Evolutionary conservation across 64 coral and sea anemone genomes (phyloP).

Genomic region (Montipora sp.): DNA sequence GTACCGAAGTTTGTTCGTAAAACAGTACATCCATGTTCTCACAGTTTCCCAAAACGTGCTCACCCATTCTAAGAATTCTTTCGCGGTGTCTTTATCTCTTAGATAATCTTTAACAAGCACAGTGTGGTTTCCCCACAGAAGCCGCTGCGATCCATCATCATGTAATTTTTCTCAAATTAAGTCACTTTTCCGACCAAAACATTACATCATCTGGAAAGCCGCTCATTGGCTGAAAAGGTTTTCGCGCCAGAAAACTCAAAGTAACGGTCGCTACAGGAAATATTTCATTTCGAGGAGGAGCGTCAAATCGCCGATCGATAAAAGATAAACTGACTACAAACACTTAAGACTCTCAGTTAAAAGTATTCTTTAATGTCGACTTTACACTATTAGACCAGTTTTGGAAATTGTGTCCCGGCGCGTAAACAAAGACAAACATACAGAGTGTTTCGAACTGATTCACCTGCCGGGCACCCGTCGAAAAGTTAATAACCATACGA

Average conservation of each 20-base stretch:
- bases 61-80: slow-evolving; percentile 89
- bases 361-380: not conserved
- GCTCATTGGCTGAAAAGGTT: slow-evolving; percentile 54
- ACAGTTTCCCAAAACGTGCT: slow-evolving; percentile 63
- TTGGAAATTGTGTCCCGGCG: not conserved
- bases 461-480: slow-evolving; percentile 24
- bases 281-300: not conserved
- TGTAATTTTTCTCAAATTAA: slow-evolving; percentile 83
- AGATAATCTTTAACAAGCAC: slow-evolving; percentile 59
- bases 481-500: slow-evolving; percentile 10
- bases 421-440: slow-evolving; percentile 32
- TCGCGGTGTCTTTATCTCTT: slow-evolving; percentile 62
- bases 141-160: slow-evolving; percentile 90
- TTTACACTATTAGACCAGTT: not conserved
- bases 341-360: not conserved
- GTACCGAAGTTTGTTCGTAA: slow-evolving; percentile 69
- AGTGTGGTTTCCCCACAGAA: slow-evolving; percentile 52
- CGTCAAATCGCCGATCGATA: too few relatives aligned
- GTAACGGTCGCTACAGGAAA: not conserved
- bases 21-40: slow-evolving; percentile 88
- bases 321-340: not conserved
- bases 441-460: slow-evolving; percentile 5
- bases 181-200: slow-evolving; percentile 81
- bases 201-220: slow-evolving; percentile 89
- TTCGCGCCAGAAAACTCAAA: slow-evolving; percentile 54